These are phyloP conservation scores for Laticauda laticaudata DNA, from an alignment of 2,113 vertebrate genomes.

Conservation along the genomic window DNA sequence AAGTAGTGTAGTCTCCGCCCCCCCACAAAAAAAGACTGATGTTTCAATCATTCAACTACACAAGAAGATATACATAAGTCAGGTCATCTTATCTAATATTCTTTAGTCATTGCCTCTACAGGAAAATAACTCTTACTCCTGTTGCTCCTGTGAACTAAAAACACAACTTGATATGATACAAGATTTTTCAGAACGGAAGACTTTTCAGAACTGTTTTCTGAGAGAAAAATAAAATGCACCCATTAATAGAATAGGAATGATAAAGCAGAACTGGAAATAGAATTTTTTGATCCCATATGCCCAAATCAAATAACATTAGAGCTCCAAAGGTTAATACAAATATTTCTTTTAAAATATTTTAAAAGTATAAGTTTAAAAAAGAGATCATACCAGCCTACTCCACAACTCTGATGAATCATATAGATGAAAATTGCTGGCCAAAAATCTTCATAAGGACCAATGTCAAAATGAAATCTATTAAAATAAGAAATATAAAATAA, in stretches of 20 bases:
- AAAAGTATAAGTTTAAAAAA: neutral
- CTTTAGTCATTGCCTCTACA: neutral
- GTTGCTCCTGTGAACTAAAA: neutral
- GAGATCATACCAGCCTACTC: slow-evolving; percentile 83
- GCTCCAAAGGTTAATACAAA: neutral
- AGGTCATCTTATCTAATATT: neutral
- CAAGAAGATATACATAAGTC: neutral
- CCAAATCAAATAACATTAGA: neutral
- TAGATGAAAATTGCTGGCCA: slow-evolving; percentile 98
- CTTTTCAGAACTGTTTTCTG: neutral
- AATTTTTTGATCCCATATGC: neutral
- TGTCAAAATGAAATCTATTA: slow-evolving; percentile 95
- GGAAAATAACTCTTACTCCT: neutral
- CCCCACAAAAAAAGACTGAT: neutral
- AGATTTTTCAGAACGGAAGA: neutral
- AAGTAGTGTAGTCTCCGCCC: neutral
- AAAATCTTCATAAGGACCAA: slow-evolving; percentile 90
- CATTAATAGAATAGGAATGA: neutral
- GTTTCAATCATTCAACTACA: neutral
- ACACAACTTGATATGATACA: neutral
- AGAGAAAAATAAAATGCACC: neutral
- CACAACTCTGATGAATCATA: slow-evolving; percentile 95
- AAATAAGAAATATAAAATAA: slow-evolving; percentile 29
- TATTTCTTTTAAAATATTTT: neutral
- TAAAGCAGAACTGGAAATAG: slow-evolving; percentile 15